phyloP scores from a whole-genome alignment of 2,113 vertebrate genomes.

The Oncorhynchus tshawytscha region DNA sequence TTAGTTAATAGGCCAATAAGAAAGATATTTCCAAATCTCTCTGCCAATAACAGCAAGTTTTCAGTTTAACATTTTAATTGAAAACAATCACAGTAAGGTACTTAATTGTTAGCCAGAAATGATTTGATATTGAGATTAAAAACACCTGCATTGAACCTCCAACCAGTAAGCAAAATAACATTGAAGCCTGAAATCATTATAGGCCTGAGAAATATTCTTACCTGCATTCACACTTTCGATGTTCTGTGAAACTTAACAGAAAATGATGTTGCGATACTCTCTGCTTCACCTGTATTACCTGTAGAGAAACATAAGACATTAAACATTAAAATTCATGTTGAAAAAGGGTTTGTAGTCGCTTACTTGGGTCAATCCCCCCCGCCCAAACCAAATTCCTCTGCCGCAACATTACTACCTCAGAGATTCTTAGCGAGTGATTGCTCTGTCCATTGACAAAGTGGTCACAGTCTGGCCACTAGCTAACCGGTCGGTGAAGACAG shows the following conservation, averaged over 20 bases:
- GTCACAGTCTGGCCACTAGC: constrained; percentile 1
- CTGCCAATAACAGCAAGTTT: constrained; percentile 24
- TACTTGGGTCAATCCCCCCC: not conserved
- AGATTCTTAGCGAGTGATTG: too few relatives aligned
- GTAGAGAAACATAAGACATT: constrained; percentile 29
- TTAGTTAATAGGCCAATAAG: too few relatives aligned
- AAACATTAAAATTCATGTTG: constrained; percentile 5
- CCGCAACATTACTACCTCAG: not conserved
- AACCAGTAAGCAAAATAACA: too few relatives aligned
- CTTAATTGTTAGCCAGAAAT: too few relatives aligned
- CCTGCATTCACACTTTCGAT: constrained; percentile 69
- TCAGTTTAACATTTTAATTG: constrained; percentile 25
- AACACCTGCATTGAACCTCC: too few relatives aligned
- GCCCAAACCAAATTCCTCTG: not conserved
- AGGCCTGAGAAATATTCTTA: constrained; percentile 31
- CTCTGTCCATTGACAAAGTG: constrained; percentile 3
- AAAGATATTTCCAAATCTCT: constrained; percentile 70
- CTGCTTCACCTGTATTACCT: constrained; percentile 61
- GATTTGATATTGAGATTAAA: too few relatives aligned
- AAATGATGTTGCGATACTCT: constrained; percentile 43
- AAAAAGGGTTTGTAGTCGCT: not conserved
- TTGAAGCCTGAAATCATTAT: not conserved
- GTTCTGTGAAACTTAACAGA: constrained; percentile 66
- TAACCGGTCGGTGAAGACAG: not conserved
- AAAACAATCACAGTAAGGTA: not conserved